Evolutionary conservation across 1,140 invertebrate genomes (phyloP).

Genomic region (Cylas formicarius): DNA sequence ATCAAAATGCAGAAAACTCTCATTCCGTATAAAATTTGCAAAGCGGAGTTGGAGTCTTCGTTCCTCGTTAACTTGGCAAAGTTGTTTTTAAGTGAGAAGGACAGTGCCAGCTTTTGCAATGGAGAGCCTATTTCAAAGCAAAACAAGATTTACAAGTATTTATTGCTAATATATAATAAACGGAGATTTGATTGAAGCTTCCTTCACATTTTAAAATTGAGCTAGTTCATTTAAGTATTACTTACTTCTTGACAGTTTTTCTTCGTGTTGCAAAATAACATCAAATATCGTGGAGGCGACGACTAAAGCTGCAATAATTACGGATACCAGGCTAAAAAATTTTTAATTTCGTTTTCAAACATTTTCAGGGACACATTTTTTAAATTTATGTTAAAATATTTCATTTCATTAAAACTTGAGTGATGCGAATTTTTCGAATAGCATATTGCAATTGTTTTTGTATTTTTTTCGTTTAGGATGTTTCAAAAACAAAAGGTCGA

Average conservation of each 20-base stretch:
- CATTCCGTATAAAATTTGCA: conserved; percentile 46
- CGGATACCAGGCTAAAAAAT: conserved; percentile 24
- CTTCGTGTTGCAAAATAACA: conserved; percentile 20
- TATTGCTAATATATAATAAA: background rate
- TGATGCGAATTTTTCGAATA: no score
- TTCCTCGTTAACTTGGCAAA: conserved; percentile 37
- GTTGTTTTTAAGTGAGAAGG: conserved; percentile 45
- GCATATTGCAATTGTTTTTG: no score
- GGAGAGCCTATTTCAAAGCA: conserved; percentile 36
- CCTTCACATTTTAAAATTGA: no score
- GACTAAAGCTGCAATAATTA: conserved; percentile 24
- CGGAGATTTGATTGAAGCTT: no score
- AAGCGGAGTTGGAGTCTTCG: conserved; percentile 42
- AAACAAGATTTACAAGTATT: conserved; percentile 11
- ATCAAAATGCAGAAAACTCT: conserved; percentile 47
- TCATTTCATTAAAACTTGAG: no score
- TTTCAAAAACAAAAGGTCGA: background rate
- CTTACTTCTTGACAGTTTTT: conserved; percentile 26
- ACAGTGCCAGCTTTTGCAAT: conserved; percentile 38
- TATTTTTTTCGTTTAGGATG: no score
- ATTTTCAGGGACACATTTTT: no score
- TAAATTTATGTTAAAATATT: no score
- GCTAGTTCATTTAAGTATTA: no score
- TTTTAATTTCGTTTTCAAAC: background rate
- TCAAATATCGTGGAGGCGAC: conserved; percentile 29